Base-by-base conservation (phyloP, 2,113 vertebrate species). In the Scophthalmus maximus region DNA sequence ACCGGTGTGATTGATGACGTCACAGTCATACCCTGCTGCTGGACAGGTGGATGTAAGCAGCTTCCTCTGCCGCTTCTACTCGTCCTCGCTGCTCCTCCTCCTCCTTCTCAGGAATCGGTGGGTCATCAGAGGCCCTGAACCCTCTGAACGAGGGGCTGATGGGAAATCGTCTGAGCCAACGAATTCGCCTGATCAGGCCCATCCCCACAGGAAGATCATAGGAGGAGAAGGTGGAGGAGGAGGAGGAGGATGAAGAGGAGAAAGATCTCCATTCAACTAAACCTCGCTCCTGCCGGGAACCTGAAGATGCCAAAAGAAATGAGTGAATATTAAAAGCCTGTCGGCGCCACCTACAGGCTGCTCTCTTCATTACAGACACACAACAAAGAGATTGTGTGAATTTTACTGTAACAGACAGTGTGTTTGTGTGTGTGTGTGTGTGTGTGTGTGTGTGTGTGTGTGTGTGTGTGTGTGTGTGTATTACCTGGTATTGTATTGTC, bases 181-280 rank as follows among this genome's bases (percentile, higher is more conserved):
- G 27, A 7, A 52, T 83, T 29, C 79, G 87, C 69, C 89, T 91
- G 77, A 99, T 60, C 1, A 60, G n/a, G 0, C 27, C 76, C 97
- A 98, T 99, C 32, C 96, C 96, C 1, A 95, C 30, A 3, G 97
- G 97, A 42, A 99, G 94, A 53, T 99, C 95, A 0, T 99, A 99
- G 66, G 95, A 94, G 52, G 87, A 79, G 6, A n/a, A n/a, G n/a
- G n/a, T n/a, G n/a, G n/a, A n/a, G n/a, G n/a, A n/a, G n/a, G 65
- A 70, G 25, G 95, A 81, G 53, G 80, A 65, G 1, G 87, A 18
- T 58, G 87, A 92, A 2, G 93, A 89, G 34, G 91, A 87, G 25
- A 92, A 85, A 0, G 94, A 92, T 51, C 93, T 95, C 97, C 96
- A 98, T 29, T 95, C 90, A 10, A 94, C 66, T 27, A 98, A 87